Evolutionary conservation across 2,113 vertebrate genomes (phyloP).

Genomic region (Mustelus asterias): DNA sequence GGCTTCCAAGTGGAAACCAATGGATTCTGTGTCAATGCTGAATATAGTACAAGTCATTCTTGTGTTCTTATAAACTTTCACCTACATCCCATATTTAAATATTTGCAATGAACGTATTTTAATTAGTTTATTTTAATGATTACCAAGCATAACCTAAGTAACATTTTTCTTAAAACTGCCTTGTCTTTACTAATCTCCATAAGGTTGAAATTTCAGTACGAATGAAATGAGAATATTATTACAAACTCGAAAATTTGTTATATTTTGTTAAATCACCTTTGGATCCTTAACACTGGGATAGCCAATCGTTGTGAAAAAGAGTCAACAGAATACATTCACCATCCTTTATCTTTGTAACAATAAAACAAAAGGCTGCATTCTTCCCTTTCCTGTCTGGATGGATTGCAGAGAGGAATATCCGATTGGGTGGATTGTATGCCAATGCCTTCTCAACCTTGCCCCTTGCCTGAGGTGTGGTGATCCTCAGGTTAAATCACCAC

Average conservation of each 20-base stretch:
- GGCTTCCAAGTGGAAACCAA: neutral
- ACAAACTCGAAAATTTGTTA: neutral
- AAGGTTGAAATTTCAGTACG: neutral
- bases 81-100: neutral
- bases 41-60: neutral
- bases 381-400: neutral
- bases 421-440: neutral
- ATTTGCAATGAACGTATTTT: neutral
- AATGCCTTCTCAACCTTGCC: no score
- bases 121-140: neutral
- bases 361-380: no score
- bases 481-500: no score
- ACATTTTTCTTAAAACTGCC: neutral
- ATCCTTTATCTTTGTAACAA: neutral
- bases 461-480: no score
- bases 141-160: neutral
- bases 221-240: neutral
- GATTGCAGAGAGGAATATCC: no score
- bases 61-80: neutral
- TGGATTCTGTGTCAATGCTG: neutral
- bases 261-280: neutral
- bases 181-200: neutral
- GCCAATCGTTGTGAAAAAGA: no score
- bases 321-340: no score
- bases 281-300: neutral